Evolutionary conservation across 2,888 invertebrate species (phyloP), one percentile per base, ranked within the genome.

Genomic region (Osmoderma eremita): DNA sequence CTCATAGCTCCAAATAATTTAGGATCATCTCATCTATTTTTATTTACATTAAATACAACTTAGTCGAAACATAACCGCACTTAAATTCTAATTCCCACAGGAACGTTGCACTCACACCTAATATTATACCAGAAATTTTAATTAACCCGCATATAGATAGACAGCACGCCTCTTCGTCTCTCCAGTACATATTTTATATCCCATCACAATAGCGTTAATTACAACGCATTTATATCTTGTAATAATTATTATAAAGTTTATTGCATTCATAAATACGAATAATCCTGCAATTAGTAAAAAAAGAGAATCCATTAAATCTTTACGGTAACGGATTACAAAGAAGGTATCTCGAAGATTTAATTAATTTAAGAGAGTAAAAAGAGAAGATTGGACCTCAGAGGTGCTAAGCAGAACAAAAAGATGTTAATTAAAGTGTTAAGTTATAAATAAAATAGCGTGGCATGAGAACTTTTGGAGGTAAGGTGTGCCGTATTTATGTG

Each of bases 371-470:
- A 30, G 30, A 8, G 30, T n/a, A 5, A 30, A 30, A 30, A 30
- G 17, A 58, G 17, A 15, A 45, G 30, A 48, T 18, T 45, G 30
- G 17, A n/a, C 38, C 24, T 45, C 12, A 8, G 48, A 45, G 58
- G 58, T 61, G 58, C 45, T 61, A 61, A 61, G 41, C 24, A 45
- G 24, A 61, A 45, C 30, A 61, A 45, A 61, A 61, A 61, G 58
- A 61, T 61, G 45, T 45, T 61, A 61, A 61, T 61, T 45, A 61
- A 45, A 17, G 45, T 45, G 45, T 30, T 61, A 48, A 22, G n/a
- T 45, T 61, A 30, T 61, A 42, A 30, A 61, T 61, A 61, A 61
- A 61, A 45, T 30, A 17, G 13, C 13, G n/a, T 2, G 20, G 13
- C 18, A 61, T 61, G 48, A 48, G 58, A 61, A 61, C 48, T 30